phyloP scores from a whole-genome alignment of 2,113 vertebrate species.

The Sinocyclocheilus maitianheensis region DNA sequence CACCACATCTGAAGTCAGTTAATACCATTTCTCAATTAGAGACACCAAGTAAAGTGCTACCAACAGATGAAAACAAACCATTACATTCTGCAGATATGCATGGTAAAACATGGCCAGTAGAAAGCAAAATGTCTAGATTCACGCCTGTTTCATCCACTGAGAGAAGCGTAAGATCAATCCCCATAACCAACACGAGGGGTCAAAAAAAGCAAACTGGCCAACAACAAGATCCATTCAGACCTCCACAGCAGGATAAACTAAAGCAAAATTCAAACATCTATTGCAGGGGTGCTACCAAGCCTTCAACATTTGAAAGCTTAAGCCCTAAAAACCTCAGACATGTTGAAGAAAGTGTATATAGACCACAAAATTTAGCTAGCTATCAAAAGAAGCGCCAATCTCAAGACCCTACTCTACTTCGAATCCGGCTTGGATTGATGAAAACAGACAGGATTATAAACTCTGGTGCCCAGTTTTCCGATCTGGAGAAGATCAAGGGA shows the following conservation, averaged over 20 bases:
- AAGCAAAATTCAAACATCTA: conserved; percentile 35
- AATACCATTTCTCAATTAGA: conserved; percentile 29
- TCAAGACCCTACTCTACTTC: conserved; percentile 47
- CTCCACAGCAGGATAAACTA: conserved; percentile 52
- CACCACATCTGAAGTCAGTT: conserved; percentile 8
- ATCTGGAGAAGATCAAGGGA: conserved; percentile 46
- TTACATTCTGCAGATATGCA: conserved; percentile 57
- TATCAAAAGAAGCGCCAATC: conserved; percentile 39
- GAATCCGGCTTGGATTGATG: conserved; percentile 55
- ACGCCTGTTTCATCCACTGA: conserved; percentile 59
- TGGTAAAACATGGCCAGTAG: conserved; percentile 40
- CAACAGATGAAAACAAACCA: conserved; percentile 57
- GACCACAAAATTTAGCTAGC: conserved; percentile 28
- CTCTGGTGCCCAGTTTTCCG: conserved; percentile 39
- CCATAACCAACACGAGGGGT: conserved; percentile 60
- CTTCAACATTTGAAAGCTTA: conserved; percentile 27
- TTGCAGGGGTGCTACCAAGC: neutral
- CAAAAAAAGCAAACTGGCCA: conserved; percentile 19
- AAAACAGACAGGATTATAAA: conserved; percentile 58
- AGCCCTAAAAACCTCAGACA: conserved; percentile 40
- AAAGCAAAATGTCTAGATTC: conserved; percentile 47
- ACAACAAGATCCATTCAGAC: conserved; percentile 30
- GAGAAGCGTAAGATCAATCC: conserved; percentile 60
- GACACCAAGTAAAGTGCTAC: conserved; percentile 27
- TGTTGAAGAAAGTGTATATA: conserved; percentile 30